Evolutionary conservation across 2,888 invertebrate species (phyloP).

Genomic region (Sclerodermus sp.): DNA sequence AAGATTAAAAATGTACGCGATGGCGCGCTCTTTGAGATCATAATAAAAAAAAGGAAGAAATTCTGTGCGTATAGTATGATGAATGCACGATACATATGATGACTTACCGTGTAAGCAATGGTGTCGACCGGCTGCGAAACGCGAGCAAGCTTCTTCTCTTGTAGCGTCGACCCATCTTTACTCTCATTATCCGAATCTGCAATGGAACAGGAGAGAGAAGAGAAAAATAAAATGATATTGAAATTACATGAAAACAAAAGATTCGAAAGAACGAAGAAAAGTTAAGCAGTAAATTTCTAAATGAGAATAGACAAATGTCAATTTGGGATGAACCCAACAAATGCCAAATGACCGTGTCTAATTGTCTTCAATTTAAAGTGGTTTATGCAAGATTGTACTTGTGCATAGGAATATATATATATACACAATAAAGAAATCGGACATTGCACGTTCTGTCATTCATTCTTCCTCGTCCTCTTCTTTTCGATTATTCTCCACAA

Average conservation of each 20-base stretch:
- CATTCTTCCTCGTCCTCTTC: too few species aligned
- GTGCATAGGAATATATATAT: conserved; percentile 3
- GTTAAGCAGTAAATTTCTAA: neutral
- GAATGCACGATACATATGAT: too few species aligned
- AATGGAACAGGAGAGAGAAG: conserved; percentile 26
- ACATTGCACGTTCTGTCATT: too few species aligned
- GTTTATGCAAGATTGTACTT: conserved; percentile 16
- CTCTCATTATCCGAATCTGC: conserved; percentile 69
- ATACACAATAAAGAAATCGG: too few species aligned
- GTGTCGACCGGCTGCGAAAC: conserved; percentile 72
- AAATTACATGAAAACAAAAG: neutral
- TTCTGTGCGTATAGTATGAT: too few species aligned
- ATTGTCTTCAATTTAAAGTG: conserved; percentile 30
- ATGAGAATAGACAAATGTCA: conserved; percentile 1
- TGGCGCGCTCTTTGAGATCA: too few species aligned
- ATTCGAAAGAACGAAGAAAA: neutral
- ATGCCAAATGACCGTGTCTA: conserved; percentile 17
- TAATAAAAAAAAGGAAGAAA: too few species aligned
- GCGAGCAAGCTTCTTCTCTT: conserved; percentile 64
- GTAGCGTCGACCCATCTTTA: conserved; percentile 54
- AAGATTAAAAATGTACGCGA: too few species aligned
- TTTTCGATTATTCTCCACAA: too few species aligned
- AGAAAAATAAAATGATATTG: neutral
- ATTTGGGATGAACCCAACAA: conserved; percentile 5
- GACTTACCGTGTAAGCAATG: conserved; percentile 75